Evolutionary conservation across 1,140 invertebrate species (phyloP).

Genomic region (Chelonus insularis): DNA sequence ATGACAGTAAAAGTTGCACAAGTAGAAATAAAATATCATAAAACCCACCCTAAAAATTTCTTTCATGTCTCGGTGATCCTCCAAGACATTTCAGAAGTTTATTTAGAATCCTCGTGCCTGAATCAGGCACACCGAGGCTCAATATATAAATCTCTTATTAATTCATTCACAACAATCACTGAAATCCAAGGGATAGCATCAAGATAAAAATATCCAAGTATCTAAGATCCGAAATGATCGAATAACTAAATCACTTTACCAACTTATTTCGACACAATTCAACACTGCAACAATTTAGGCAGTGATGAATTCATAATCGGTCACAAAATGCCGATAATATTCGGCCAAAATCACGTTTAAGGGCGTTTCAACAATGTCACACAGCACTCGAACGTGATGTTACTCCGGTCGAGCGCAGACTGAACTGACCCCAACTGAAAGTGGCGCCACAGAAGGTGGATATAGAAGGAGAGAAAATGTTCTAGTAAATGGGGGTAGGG

Average conservation of each 20-base stretch:
- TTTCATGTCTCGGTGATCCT: slow-evolving; percentile 39
- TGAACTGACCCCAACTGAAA: slow-evolving; percentile 46
- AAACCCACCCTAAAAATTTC: slow-evolving; percentile 38
- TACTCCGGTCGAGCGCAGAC: slow-evolving; percentile 42
- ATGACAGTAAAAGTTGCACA: no score
- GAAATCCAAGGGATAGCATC: no score
- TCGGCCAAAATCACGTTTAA: not conserved
- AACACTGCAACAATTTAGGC: no score
- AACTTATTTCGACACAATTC: no score
- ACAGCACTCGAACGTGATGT: slow-evolving; percentile 13
- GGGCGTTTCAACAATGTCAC: slow-evolving; percentile 1
- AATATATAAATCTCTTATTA: no score
- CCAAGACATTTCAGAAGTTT: slow-evolving; percentile 29
- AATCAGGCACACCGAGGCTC: not conserved
- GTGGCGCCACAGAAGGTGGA: slow-evolving; percentile 36
- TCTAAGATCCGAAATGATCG: no score
- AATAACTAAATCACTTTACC: no score
- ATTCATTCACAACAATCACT: no score
- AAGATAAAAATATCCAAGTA: no score
- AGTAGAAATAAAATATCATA: not conserved
- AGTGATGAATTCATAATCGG: no score
- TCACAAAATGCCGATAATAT: not conserved
- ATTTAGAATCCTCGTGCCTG: not conserved
- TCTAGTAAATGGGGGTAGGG: slow-evolving; percentile 25
- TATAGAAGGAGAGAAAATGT: slow-evolving; percentile 24